phyloP scores from a whole-genome alignment of 2,888 invertebrate genomes.

The Osmoderma eremita region DNA sequence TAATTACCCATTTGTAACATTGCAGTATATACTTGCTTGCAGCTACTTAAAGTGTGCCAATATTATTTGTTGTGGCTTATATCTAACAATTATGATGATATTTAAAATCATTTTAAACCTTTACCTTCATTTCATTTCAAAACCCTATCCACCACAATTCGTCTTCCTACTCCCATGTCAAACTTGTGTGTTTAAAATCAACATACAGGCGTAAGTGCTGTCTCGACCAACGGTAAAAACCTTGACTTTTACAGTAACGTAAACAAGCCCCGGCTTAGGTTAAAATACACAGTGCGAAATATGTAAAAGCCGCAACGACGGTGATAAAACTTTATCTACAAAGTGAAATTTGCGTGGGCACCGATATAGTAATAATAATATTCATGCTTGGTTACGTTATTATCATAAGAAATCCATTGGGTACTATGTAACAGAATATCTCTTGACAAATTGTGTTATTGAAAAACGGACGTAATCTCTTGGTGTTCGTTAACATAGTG shows the following conservation, averaged over 20 bases:
- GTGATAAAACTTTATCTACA: too few relatives aligned
- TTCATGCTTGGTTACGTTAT: too few relatives aligned
- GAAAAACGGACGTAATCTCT: background rate
- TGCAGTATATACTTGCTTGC: too few relatives aligned
- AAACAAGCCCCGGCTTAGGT: background rate
- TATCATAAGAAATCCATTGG: too few relatives aligned
- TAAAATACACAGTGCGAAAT: background rate
- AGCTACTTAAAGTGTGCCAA: background rate
- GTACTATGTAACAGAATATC: too few relatives aligned
- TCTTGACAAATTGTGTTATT: constrained; percentile 7
- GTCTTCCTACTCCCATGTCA: background rate
- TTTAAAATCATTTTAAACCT: background rate
- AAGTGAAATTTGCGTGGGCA: too few relatives aligned
- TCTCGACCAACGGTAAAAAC: background rate
- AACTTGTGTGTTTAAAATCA: background rate
- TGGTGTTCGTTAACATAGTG: background rate
- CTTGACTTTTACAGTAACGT: constrained; percentile 16
- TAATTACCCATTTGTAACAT: too few relatives aligned
- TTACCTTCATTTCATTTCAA: too few relatives aligned
- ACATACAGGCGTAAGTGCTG: too few relatives aligned
- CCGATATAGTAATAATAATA: too few relatives aligned
- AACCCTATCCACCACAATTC: too few relatives aligned
- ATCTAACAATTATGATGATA: background rate
- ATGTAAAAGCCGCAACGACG: too few relatives aligned
- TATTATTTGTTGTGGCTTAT: background rate